phyloP scores from a whole-genome alignment of 2,113 vertebrate species.

The Gila orcuttii region DNA sequence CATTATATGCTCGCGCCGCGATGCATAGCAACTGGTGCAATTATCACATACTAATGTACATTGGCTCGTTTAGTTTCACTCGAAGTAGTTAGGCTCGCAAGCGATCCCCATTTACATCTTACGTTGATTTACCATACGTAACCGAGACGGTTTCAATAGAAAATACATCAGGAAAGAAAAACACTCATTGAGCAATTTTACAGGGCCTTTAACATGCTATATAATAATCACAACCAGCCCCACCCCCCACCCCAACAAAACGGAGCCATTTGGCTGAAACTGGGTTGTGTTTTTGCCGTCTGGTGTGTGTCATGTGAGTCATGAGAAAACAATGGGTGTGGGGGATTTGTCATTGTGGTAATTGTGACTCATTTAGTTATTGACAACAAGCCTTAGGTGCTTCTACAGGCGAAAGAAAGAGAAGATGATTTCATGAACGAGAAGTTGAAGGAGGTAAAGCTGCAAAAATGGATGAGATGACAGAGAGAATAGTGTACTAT shows the following conservation, averaged over 20 bases:
- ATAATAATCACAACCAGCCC: background rate
- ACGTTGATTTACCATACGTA: too few relatives aligned
- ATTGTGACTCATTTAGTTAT: slow-evolving; percentile 76
- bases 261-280: background rate
- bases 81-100: too few relatives aligned
- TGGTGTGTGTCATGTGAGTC: slow-evolving; percentile 69
- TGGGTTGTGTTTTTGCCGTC: slow-evolving; percentile 9
- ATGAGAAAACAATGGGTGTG: slow-evolving; percentile 65
- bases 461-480: slow-evolving; percentile 13
- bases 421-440: slow-evolving; percentile 14
- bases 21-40: too few relatives aligned
- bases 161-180: background rate
- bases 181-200: background rate
- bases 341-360: slow-evolving; percentile 66
- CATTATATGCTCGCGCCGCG: too few relatives aligned
- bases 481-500: background rate
- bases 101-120: too few relatives aligned
- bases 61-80: too few relatives aligned
- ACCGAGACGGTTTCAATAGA: background rate
- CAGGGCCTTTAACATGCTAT: background rate
- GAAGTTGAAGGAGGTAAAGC: background rate
- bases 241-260: background rate
- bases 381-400: slow-evolving; percentile 66
- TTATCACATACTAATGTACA: too few relatives aligned
- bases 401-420: slow-evolving; percentile 12